Conservation (phyloP, 2,113 vertebrate genomes). For the Ciconia boyciana region DNA sequence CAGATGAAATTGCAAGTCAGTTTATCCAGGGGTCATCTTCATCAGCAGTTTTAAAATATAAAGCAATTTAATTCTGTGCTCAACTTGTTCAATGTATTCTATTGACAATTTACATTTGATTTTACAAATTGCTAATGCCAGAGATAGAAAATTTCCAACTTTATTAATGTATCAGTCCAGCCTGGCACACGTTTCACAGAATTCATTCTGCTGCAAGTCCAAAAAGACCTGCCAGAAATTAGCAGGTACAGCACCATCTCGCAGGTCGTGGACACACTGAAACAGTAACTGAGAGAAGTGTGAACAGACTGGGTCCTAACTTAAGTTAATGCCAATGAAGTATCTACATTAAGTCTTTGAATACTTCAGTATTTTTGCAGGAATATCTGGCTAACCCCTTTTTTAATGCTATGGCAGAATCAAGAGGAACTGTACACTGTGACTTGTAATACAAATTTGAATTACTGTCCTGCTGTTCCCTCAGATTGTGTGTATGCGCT, state of each 20-base stretch:
- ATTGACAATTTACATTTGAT: background rate
- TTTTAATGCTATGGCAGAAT: background rate
- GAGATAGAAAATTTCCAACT: background rate
- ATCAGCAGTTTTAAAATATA: background rate
- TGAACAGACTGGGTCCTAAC: background rate
- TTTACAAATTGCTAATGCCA: background rate
- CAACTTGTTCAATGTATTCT: background rate
- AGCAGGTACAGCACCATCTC: background rate
- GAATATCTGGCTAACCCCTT: background rate
- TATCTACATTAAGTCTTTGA: background rate
- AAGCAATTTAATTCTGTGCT: background rate
- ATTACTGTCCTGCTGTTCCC: slow-evolving; percentile 21
- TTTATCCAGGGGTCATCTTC: background rate
- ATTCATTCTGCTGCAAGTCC: background rate
- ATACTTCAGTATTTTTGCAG: background rate
- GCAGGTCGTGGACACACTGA: background rate
- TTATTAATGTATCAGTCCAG: background rate
- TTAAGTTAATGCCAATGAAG: background rate
- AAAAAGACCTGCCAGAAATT: background rate
- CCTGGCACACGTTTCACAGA: background rate
- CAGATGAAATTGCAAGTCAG: background rate
- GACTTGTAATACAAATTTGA: background rate
- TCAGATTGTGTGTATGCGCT: background rate
- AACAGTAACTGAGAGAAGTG: background rate
- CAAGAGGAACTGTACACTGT: background rate